Conservation (phyloP, 2,888 invertebrate species). For the Podabrus alpinus region DNA sequence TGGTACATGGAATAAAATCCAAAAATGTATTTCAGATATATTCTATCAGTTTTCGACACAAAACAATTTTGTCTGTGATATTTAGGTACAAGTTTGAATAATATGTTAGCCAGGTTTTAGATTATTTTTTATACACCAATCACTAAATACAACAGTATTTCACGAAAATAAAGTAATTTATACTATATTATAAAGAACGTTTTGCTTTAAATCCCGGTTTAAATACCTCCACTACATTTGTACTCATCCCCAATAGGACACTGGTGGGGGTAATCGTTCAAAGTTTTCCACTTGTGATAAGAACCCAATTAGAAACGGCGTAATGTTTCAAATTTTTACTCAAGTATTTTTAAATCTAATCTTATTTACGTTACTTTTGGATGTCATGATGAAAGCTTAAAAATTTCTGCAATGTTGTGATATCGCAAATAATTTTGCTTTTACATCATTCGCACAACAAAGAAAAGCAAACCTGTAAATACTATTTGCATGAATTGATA, state of each 20-base stretch:
- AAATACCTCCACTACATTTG: neutral
- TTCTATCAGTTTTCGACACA: slow-evolving; percentile 53
- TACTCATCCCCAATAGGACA: neutral
- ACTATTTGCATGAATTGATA: neutral
- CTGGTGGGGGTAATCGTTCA: slow-evolving; percentile 6
- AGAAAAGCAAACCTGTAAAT: neutral
- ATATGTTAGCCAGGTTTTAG: slow-evolving; percentile 47
- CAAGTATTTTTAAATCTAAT: neutral
- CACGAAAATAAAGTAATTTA: neutral
- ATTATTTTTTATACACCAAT: neutral
- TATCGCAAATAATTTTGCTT: neutral
- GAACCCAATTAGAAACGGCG: neutral
- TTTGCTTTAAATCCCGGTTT: slow-evolving; percentile 5
- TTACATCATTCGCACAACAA: neutral
- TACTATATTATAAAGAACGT: neutral
- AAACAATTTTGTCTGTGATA: slow-evolving; percentile 62
- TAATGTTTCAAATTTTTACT: neutral
- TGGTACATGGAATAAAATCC: slow-evolving; percentile 56
- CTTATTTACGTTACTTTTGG: neutral
- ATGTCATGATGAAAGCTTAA: neutral
- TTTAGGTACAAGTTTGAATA: slow-evolving; percentile 58
- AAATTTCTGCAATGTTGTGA: neutral
- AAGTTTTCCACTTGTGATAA: slow-evolving; percentile 14
- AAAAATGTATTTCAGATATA: slow-evolving; percentile 51
- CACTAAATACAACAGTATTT: neutral